Conservation (phyloP, 2,797 vertebrate genomes). For the Macrochelys suwanniensis region DNA sequence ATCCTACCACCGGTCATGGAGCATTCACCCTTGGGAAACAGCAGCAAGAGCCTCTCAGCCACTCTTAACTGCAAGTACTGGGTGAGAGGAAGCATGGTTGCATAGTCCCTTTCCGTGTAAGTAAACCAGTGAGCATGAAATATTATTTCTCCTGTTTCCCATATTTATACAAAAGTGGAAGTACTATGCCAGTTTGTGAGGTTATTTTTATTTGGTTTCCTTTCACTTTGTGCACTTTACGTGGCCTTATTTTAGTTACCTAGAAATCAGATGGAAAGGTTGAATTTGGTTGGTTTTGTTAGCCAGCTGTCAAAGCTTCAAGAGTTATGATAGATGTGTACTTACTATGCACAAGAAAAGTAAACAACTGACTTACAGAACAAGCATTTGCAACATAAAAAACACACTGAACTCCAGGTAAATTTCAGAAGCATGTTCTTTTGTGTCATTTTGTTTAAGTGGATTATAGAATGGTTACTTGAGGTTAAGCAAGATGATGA, state of each 20-base stretch:
- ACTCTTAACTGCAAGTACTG: constrained; percentile 5
- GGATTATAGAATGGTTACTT: not conserved
- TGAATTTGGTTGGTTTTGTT: not conserved
- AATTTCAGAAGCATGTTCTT: not conserved
- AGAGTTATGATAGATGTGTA: fast-evolving
- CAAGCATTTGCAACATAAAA: not conserved
- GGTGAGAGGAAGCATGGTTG: not conserved
- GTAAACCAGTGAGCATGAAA: not conserved
- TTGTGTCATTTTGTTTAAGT: not conserved
- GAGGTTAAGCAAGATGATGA: not conserved
- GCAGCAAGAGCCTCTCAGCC: constrained; percentile 55
- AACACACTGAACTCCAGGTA: not conserved
- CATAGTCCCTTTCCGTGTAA: not conserved
- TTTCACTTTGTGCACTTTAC: not conserved
- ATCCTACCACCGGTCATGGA: constrained; percentile 62
- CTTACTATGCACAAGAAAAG: not conserved
- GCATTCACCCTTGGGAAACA: constrained; percentile 55
- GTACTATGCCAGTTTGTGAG: not conserved
- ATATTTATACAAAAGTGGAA: not conserved
- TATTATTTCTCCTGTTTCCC: not conserved
- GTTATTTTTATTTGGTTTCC: not conserved
- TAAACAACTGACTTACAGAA: not conserved
- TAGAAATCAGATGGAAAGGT: not conserved
- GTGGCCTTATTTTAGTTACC: not conserved
- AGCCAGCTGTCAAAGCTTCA: not conserved